These are phyloP conservation scores for Pycnomerus fuliginosus DNA, from an alignment of 2,888 invertebrate genomes.

Conservation along the genomic window DNA sequence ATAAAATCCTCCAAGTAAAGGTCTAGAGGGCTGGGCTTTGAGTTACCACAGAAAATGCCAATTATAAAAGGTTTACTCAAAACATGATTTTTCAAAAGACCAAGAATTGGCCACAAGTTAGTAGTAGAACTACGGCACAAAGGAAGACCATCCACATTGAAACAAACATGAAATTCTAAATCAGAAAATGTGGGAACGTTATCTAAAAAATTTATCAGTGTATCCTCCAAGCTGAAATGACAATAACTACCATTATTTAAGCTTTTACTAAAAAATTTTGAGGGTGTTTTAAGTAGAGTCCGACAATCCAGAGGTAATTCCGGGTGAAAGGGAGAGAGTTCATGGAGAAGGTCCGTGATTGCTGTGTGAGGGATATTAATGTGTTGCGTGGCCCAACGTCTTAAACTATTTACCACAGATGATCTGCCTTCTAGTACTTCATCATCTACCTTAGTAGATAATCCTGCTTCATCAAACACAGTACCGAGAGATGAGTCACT, in stretches of 20 bases:
- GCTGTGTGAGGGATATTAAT: not conserved
- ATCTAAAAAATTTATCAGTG: slow-evolving; percentile 1
- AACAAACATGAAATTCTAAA: slow-evolving; percentile 4
- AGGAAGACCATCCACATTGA: slow-evolving; percentile 20
- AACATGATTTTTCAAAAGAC: slow-evolving; percentile 15
- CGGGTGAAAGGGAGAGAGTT: not conserved
- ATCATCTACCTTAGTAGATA: not conserved
- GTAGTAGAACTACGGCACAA: slow-evolving; percentile 13
- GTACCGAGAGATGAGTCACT: not conserved
- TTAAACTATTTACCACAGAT: not conserved
- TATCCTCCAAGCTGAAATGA: slow-evolving; percentile 4
- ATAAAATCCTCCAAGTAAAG: slow-evolving; percentile 28
- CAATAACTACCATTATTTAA: slow-evolving; percentile 7
- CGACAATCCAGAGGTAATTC: not conserved
- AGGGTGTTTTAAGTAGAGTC: slow-evolving; percentile 1
- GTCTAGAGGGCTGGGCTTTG: slow-evolving; percentile 24
- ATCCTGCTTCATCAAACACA: not conserved
- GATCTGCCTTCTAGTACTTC: not conserved
- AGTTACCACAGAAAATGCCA: slow-evolving; percentile 7
- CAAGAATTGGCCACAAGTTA: slow-evolving; percentile 21
- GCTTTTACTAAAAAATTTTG: not conserved
- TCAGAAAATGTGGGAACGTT: slow-evolving; percentile 1
- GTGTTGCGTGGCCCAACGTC: not conserved
- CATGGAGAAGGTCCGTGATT: not conserved
- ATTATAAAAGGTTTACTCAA: slow-evolving; percentile 11